phyloP scores from a whole-genome alignment of 2,888 invertebrate species.

The Eretmocerus hayati region DNA sequence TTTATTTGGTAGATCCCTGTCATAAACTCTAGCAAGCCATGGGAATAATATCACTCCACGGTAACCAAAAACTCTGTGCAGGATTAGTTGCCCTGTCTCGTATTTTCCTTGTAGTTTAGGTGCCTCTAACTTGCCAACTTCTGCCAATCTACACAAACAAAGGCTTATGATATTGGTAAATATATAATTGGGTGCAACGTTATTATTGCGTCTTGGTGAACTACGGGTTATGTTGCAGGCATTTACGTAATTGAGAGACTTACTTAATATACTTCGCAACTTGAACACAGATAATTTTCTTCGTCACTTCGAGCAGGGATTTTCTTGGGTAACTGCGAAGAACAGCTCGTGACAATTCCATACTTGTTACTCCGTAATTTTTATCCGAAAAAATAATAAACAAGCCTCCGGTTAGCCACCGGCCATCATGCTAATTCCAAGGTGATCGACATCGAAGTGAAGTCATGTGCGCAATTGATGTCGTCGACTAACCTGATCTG shows the following conservation, averaged over 20 bases:
- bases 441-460: no score
- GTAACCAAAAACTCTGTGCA: slow-evolving; percentile 96
- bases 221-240: slow-evolving; percentile 24
- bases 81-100: slow-evolving; percentile 90
- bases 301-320: slow-evolving; percentile 32
- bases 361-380: slow-evolving; percentile 17
- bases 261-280: slow-evolving; percentile 40
- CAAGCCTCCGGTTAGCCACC: slow-evolving; percentile 19
- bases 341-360: slow-evolving; percentile 32
- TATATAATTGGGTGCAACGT: not conserved
- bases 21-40: slow-evolving; percentile 93
- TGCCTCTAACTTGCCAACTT: slow-evolving; percentile 85
- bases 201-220: not conserved
- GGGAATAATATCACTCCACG: slow-evolving; percentile 95
- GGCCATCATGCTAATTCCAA: no score
- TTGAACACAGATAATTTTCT: slow-evolving; percentile 31
- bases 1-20: slow-evolving; percentile 76
- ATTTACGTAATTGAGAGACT: slow-evolving; percentile 27
- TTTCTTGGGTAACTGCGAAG: slow-evolving; percentile 26
- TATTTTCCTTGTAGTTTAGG: slow-evolving; percentile 86
- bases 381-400: not conserved
- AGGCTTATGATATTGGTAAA: not conserved
- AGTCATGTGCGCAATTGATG: no score
- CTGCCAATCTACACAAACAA: slow-evolving; percentile 65
- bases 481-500: no score